A percentile compares a stretch with the other conserved stretches of the same genome.
phyloP scores from a whole-genome alignment of 92 coral and sea anemone genomes.

The Epizoanthus scotinus region DNA sequence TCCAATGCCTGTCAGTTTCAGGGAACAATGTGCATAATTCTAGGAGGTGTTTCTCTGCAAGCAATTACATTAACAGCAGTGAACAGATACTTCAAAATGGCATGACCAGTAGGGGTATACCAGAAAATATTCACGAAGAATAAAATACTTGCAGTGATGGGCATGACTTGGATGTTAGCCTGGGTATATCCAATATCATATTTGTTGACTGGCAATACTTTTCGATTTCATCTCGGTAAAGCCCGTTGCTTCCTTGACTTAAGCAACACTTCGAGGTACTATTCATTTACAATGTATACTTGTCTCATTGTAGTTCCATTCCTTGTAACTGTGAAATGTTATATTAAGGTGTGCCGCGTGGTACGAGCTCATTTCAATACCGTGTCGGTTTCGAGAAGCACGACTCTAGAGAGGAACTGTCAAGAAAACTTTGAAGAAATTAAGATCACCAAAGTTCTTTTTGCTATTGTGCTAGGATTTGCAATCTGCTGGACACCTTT shows the following conservation, averaged over 20 bases:
- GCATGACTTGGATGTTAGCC: not conserved
- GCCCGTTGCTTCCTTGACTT: not conserved
- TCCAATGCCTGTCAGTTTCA: not conserved
- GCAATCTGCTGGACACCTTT: conserved; percentile 1
- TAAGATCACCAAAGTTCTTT: not conserved
- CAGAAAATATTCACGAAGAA: not conserved
- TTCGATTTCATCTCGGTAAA: not conserved
- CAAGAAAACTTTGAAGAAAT: not conserved
- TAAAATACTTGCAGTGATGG: not conserved
- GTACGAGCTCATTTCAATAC: not conserved
- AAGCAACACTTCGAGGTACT: not conserved
- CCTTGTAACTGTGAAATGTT: not conserved
- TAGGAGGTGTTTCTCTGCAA: not conserved
- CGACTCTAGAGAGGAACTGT: not conserved
- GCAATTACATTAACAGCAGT: not conserved
- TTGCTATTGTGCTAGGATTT: not conserved
- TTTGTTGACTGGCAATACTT: not conserved
- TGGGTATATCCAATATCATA: not conserved
- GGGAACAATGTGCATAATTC: not conserved
- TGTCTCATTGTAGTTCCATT: not conserved
- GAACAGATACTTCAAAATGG: not conserved
- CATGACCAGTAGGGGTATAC: not conserved
- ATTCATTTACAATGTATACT: not conserved
- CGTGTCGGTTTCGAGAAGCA: not conserved
- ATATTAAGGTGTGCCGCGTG: not conserved